A percentile compares a stretch with the other conserved stretches of the same genome.
These are phyloP conservation scores for Meloidogyne floridensis DNA, from an alignment of 1,140 invertebrate genomes.

Conservation along the genomic window DNA sequence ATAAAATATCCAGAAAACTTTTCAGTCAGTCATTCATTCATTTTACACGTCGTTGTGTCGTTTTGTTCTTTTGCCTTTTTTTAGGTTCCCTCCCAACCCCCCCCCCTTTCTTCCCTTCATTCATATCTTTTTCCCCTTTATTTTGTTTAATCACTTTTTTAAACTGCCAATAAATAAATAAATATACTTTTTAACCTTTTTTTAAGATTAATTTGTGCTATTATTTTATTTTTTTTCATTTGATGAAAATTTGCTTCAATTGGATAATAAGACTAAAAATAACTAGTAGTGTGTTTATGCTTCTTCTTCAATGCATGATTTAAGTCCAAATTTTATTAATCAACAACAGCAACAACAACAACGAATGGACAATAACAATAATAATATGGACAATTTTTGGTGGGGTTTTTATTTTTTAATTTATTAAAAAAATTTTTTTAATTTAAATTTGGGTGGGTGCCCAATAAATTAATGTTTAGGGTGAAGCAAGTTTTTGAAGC, in stretches of 20 bases:
- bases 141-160: conserved; percentile 1
- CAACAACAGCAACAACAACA: neutral
- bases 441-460: neutral
- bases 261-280: neutral
- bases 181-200: conserved; percentile 7
- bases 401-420: neutral
- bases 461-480: neutral
- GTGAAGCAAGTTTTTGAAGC: too few species aligned
- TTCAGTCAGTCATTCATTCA: neutral
- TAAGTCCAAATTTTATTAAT: neutral
- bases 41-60: neutral
- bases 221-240: neutral
- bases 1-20: neutral
- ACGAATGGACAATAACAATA: neutral
- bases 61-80: conserved; percentile 11
- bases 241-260: neutral
- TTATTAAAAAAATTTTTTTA: neutral
- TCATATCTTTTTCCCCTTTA: neutral
- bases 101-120: neutral
- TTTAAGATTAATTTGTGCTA: neutral
- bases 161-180: conserved; percentile 1
- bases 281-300: neutral
- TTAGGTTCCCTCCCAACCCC: neutral
- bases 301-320: neutral
- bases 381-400: neutral